Base-by-base conservation (phyloP, 2,113 vertebrate species). In the Montifringilla adamsi region DNA sequence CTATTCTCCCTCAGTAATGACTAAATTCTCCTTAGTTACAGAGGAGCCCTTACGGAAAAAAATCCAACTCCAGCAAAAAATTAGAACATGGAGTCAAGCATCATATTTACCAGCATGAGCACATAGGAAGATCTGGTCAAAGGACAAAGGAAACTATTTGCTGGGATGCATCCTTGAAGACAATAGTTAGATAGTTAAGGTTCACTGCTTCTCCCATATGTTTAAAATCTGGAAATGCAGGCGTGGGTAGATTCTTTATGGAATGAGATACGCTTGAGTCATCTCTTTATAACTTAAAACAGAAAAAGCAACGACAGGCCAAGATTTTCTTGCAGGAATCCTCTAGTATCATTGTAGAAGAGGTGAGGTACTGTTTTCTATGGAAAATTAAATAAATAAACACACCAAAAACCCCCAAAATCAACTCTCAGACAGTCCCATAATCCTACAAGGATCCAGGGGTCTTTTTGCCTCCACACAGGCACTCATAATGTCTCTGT, bases 361-460 rank as follows among this genome's bases (percentile, higher is more conserved):
- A 72, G 9, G 75, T 37, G 1, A 49, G 37, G 8, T 15, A 35
- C 35, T 39, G 2, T 28, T 6, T 43, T 20, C 20, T 14, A 20
- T 10, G 7, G 11, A 30, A 79, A 55, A 55, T 24, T n/a, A 30
- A 31, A 27, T 20, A 7, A 27, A 23, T 6, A 2, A 14, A 12
- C 4, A 26, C 8, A 33, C 5, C 2, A 20, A 35, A 12, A 47
- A 15, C 3, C 0, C 2, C 6, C 7, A 0, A 64, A 72, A 41
- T 2, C 9, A 74, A 33, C 11, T 53, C 6, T 62, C 1, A 2
- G 12, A 30, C 8, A 46, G 13, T 35, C 16, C 11, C 27, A 84
- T 52, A 39, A 43, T 50, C 30, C 10, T 59, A 26, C 31, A 44
- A 64, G 20, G 6, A 59, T 62, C 56, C 4, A 13, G 35, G 22